A percentile compares a stretch with the other conserved stretches of the same genome.
These are phyloP conservation scores for Bathynomus jamesi DNA, from an alignment of 1,140 invertebrate species.

Conservation along the genomic window DNA sequence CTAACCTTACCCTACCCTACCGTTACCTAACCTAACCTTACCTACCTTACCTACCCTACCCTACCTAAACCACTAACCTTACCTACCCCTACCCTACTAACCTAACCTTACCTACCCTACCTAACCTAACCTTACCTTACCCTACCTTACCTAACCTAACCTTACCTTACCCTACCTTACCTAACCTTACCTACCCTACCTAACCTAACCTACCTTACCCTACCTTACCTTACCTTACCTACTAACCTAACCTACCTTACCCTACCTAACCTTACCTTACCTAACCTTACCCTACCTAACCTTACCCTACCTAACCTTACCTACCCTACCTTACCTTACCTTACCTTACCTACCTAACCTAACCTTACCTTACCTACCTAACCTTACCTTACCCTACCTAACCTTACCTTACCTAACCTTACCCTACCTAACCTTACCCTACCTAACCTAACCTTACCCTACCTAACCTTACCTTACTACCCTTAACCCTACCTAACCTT, in stretches of 20 bases:
- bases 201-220: no score
- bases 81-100: no score
- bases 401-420: background rate
- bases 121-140: constrained; percentile 1
- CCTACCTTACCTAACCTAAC: background rate
- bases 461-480: background rate
- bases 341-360: no score
- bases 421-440: background rate
- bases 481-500: background rate
- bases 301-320: background rate
- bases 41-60: no score
- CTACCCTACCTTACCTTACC: no score
- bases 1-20: background rate
- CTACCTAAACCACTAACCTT: no score
- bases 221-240: no score
- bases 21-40: constrained; percentile 1
- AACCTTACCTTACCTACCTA: no score
- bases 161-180: background rate
- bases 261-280: background rate
- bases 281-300: background rate
- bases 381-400: background rate
- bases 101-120: no score
- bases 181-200: no score
- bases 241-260: no score
- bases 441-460: background rate